Conservation (phyloP, 1,140 invertebrate species). For the Eciton burchellii region DNA sequence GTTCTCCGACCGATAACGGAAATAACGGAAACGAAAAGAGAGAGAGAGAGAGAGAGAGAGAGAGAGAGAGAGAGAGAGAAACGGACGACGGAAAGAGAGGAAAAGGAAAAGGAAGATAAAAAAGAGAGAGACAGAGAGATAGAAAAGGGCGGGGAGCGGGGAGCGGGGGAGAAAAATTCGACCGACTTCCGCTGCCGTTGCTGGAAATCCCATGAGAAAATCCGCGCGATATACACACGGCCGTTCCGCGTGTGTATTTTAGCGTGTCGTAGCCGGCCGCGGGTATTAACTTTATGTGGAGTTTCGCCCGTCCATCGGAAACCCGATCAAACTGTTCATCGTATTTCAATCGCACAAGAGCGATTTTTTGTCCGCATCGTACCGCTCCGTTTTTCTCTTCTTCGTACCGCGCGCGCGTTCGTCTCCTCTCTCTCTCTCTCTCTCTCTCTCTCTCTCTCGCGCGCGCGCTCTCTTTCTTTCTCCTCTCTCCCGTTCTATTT, state of each 20-base stretch:
- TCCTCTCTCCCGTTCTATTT: not conserved
- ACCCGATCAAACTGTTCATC: constrained; percentile 56
- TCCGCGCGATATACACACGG: constrained; percentile 55
- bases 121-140: constrained; percentile 28
- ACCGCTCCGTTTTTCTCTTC: constrained; percentile 26
- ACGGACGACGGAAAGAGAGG: too few relatives aligned
- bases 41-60: not conserved
- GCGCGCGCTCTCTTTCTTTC: not conserved
- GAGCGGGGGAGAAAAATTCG: too few relatives aligned
- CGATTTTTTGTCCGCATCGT: constrained; percentile 51
- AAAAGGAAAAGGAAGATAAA: constrained; percentile 37
- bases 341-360: constrained; percentile 63
- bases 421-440: not conserved
- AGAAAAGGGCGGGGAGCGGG: too few relatives aligned
- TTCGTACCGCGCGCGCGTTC: not conserved
- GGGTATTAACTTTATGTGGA: constrained; percentile 60
- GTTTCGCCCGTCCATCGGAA: constrained; percentile 58
- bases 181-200: constrained; percentile 52
- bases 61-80: constrained; percentile 22
- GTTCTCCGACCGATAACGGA: constrained; percentile 43
- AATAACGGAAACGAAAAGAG: constrained; percentile 28
- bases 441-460: not conserved
- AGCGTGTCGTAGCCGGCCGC: constrained; percentile 56
- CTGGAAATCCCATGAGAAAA: constrained; percentile 60
- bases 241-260: constrained; percentile 55